Conservation (phyloP, 2,888 invertebrate species). For the Brachynemurus nebulosus region DNA sequence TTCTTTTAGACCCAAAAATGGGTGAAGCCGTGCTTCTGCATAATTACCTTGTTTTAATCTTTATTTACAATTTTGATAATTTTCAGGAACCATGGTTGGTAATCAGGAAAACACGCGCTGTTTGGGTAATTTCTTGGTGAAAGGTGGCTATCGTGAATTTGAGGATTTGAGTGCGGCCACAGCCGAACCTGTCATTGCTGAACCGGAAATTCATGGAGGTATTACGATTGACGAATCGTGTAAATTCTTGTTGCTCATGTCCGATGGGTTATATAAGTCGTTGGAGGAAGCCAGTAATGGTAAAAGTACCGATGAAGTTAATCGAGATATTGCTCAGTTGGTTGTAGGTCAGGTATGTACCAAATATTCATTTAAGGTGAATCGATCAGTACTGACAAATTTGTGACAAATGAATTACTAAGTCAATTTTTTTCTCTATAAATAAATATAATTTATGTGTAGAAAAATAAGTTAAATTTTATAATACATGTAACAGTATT, state of each 20-base stretch:
- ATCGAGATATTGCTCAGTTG: constrained; percentile 64
- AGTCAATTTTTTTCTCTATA: too few relatives aligned
- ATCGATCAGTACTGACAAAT: too few relatives aligned
- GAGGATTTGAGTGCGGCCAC: constrained; percentile 54
- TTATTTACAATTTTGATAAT: constrained; percentile 8
- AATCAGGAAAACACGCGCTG: constrained; percentile 74
- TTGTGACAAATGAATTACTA: too few relatives aligned
- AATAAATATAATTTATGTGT: too few relatives aligned
- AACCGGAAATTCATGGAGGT: constrained; percentile 73
- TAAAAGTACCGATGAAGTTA: constrained; percentile 64
- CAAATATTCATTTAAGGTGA: too few relatives aligned
- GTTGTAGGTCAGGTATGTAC: constrained; percentile 54
- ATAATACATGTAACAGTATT: too few relatives aligned
- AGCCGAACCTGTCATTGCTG: constrained; percentile 68
- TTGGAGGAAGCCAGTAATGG: constrained; percentile 64
- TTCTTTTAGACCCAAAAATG: too few relatives aligned
- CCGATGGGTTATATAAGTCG: constrained; percentile 71
- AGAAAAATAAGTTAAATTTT: too few relatives aligned
- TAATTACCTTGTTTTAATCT: too few relatives aligned
- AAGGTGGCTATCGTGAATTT: constrained; percentile 73
- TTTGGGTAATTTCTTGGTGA: constrained; percentile 75
- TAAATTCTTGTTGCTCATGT: constrained; percentile 72
- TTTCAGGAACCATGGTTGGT: constrained; percentile 52
- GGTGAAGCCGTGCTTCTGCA: too few relatives aligned
- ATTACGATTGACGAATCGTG: constrained; percentile 64